Percentiles rank a stretch among this genome's conserved stretches.
Evolutionary conservation across 2,888 invertebrate species (phyloP).

Genomic region (Sympetrum striolatum): DNA sequence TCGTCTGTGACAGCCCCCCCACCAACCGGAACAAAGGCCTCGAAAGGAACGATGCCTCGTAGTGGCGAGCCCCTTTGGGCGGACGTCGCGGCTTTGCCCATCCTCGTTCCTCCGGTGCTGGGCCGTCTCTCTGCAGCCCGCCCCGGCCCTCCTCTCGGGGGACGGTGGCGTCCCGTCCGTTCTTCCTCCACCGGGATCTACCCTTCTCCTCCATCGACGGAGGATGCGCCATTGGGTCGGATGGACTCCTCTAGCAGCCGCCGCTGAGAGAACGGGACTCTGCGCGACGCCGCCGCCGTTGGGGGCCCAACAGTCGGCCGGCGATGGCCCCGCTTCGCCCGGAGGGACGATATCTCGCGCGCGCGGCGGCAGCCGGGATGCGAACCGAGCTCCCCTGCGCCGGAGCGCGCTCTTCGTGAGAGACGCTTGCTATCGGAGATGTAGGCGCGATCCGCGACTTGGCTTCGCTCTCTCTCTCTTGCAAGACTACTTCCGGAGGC

Average conservation of each 20-base stretch:
- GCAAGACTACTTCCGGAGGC: not conserved
- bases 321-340: not conserved
- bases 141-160: not conserved
- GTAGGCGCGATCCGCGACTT: not conserved
- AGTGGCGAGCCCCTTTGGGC: not conserved
- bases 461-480: not conserved
- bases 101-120: not conserved
- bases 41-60: not conserved
- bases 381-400: conserved; percentile 47
- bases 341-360: not conserved
- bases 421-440: not conserved
- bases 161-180: not conserved
- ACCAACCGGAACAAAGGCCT: not conserved
- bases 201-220: not conserved
- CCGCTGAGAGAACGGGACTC: not conserved
- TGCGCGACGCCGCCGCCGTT: not conserved
- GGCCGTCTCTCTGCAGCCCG: not conserved
- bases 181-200: not conserved
- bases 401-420: conserved; percentile 48
- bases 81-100: not conserved
- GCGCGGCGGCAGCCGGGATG: conserved; percentile 35
- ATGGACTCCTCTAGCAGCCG: not conserved
- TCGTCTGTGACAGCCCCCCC: not conserved
- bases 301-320: not conserved
- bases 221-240: not conserved